These are phyloP conservation scores for Neodiprion pinetum DNA, from an alignment of 1,140 invertebrate species.

Conservation along the genomic window DNA sequence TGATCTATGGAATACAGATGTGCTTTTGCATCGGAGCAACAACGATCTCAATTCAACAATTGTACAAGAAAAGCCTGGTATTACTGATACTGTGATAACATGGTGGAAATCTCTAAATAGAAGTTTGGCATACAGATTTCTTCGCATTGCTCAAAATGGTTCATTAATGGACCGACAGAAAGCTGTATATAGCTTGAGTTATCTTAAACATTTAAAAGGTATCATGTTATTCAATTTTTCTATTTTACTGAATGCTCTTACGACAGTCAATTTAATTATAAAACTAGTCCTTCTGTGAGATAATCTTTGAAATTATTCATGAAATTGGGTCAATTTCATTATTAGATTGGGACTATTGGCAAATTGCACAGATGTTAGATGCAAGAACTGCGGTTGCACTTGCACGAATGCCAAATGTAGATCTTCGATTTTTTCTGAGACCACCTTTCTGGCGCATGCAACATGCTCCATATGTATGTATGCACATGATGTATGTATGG, in stretches of 20 bases:
- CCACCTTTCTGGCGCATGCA: constrained; percentile 65
- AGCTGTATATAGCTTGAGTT: constrained; percentile 48
- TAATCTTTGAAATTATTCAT: neutral
- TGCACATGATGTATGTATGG: constrained; percentile 1
- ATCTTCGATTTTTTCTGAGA: constrained; percentile 69
- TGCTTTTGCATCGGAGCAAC: constrained; percentile 42
- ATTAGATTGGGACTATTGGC: constrained; percentile 68
- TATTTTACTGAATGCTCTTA: neutral
- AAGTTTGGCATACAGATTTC: constrained; percentile 43
- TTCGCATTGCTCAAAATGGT: constrained; percentile 48
- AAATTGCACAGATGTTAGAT: constrained; percentile 72
- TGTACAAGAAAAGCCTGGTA: constrained; percentile 34
- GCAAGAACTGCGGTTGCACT: constrained; percentile 69
- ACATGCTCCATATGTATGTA: constrained; percentile 59
- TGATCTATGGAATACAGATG: constrained; percentile 37
- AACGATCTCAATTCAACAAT: constrained; percentile 41
- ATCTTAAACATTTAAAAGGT: constrained; percentile 55
- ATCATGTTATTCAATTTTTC: neutral
- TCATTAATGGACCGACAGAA: constrained; percentile 40
- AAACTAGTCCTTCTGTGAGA: neutral
- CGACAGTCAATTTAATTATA: constrained; percentile 8
- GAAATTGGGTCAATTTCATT: constrained; percentile 19
- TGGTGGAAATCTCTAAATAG: constrained; percentile 52
- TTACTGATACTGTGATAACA: constrained; percentile 41
- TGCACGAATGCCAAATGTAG: constrained; percentile 64